Percentiles rank a stretch among this genome's conserved stretches.
phyloP scores from a whole-genome alignment of 2,797 vertebrate species.

The Phylloscopus collybita region DNA sequence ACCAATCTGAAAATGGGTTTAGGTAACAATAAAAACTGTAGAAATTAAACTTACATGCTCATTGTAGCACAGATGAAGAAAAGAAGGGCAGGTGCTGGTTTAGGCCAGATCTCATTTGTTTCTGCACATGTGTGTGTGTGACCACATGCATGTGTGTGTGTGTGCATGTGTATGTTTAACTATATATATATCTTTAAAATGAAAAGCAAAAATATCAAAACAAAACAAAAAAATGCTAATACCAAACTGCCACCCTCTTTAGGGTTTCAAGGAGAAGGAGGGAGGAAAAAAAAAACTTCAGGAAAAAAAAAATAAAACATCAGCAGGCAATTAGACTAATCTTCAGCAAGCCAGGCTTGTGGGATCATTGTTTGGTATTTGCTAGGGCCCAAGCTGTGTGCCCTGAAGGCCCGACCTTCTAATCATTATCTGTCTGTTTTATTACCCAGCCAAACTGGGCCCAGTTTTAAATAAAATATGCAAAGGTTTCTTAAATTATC shows the following conservation, averaged over 20 bases:
- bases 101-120: background rate
- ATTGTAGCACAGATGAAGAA: background rate
- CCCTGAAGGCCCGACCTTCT: constrained; percentile 99
- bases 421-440: constrained; percentile 99
- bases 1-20: background rate
- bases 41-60: background rate
- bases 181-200: constrained; percentile 6
- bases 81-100: constrained; percentile 20
- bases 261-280: constrained; percentile 65
- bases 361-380: constrained; percentile 91
- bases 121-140: background rate
- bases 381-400: constrained; percentile 93
- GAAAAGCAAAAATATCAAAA: background rate
- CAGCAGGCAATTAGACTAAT: constrained; percentile 99
- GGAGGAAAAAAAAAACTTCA: constrained; percentile 79
- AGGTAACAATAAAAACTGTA: background rate
- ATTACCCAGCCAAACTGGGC: constrained; percentile 99
- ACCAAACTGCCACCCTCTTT: constrained; percentile 60
- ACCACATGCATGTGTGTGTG: background rate
- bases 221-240: constrained; percentile 8
- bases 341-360: constrained; percentile 89
- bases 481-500: constrained; percentile 99
- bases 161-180: background rate
- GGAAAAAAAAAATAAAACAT: constrained; percentile 94
- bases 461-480: constrained; percentile 99